phyloP scores from a whole-genome alignment of 2,888 invertebrate species.

The Heliconius sara region DNA sequence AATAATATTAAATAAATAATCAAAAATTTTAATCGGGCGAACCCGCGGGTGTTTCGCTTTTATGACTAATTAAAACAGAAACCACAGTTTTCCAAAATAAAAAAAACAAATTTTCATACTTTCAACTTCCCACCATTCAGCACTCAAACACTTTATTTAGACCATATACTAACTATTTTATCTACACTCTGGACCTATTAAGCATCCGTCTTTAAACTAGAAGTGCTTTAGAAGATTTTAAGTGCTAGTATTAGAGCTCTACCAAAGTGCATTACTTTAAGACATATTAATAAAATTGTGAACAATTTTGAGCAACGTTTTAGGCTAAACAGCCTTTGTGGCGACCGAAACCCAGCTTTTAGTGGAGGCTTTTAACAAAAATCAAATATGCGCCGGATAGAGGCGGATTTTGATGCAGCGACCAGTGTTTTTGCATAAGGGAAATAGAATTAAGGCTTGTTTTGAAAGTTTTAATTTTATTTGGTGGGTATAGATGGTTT shows the following conservation, averaged over 20 bases:
- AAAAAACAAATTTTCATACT: not conserved
- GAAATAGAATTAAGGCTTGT: not conserved
- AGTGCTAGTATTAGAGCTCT: constrained; percentile 36
- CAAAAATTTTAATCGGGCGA: too few relatives aligned
- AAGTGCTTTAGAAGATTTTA: constrained; percentile 23
- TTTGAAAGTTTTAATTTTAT: not conserved
- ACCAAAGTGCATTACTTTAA: constrained; percentile 44
- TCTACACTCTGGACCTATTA: constrained; percentile 20
- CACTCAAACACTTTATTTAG: constrained; percentile 2
- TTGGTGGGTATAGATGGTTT: not conserved
- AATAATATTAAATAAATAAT: too few relatives aligned
- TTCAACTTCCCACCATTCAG: not conserved
- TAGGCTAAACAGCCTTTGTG: constrained; percentile 50
- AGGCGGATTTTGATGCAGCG: constrained; percentile 24
- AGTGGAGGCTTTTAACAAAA: constrained; percentile 54
- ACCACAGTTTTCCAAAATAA: not conserved
- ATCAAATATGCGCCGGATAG: constrained; percentile 46
- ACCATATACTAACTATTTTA: constrained; percentile 20
- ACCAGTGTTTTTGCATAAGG: constrained; percentile 18
- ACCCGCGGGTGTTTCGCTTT: too few relatives aligned
- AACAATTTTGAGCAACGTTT: constrained; percentile 44
- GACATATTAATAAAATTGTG: constrained; percentile 46
- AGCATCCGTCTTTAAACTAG: constrained; percentile 21
- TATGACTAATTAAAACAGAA: too few relatives aligned
- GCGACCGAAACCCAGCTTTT: constrained; percentile 54